Evolutionary conservation across 2,888 invertebrate genomes (phyloP), one percentile per base, ranked within the genome.

Genomic region (Diogma glabrata): DNA sequence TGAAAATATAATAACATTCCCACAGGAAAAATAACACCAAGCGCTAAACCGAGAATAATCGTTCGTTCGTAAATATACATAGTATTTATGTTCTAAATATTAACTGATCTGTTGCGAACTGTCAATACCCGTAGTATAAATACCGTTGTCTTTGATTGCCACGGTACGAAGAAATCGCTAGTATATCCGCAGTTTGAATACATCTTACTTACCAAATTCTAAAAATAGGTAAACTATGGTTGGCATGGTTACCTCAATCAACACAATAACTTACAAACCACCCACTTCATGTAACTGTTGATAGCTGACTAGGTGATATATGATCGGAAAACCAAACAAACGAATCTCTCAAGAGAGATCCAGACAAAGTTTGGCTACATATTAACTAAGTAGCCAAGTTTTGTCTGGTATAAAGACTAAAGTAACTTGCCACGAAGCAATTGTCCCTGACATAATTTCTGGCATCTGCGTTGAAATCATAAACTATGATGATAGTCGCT

Each of bases 201-300:
- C 95, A 95, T 10, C 96, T 97, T 50, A 86, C 64, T 2, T 91
- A 14, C 95, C 92, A 62, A 84, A 92, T 5, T 81, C 71, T 14
- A 78, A 69, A 99, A 99, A 59, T 80, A 76, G 3, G 84, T 81
- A 67, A 99, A 99, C 71, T 88, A 86, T 3, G n/a, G n/a, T n/a
- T n/a, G n/a, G 82, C 83, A 62, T 99, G 97, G 72, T 99, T 99
- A 17, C 77, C 76, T 75, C 95, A 93, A 1, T 97, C 99, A 53
- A 94, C 93, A 63, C 97, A 99, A 70, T 87, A 67, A 58, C 97
- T 99, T 61, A 99, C n/a, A n/a, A n/a, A n/a, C n/a, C n/a, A n/a
- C n/a, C n/a, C n/a, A n/a, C n/a, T n/a, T n/a, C n/a, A n/a, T n/a
- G n/a, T n/a, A n/a, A n/a, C n/a, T n/a, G n/a, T n/a, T n/a, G n/a